Base-by-base conservation (phyloP, 2,888 invertebrate genomes). In the Eucera pruinosa region DNA sequence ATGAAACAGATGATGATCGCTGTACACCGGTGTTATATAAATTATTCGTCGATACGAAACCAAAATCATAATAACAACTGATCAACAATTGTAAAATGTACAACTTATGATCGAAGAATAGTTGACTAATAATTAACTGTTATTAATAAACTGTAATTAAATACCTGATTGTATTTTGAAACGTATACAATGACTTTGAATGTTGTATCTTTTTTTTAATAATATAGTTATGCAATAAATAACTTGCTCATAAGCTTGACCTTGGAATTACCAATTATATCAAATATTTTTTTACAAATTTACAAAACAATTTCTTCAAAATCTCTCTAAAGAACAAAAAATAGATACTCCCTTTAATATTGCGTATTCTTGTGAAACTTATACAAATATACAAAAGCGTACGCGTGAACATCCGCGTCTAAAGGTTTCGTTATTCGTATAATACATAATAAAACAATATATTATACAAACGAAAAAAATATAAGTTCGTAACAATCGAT, bases 211-310 rank as follows among this genome's bases (percentile, higher is more conserved):
- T 13, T 20, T 54, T 45, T 36, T 36, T 61, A 33, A 25, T 67
- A 60, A 66, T 60, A 54, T 55, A 41, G 33, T 48, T 55, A 72
- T 60, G 48, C 55, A 73, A 82, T 71, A 82, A 67, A 78, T 77
- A 76, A 82, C 20, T 39, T 69, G 73, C 69, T 80, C 20, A 7
- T 50, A 75, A 76, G 47, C 69, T 82, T 79, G 81, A 77, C 65
- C 79, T 83, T 82, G 76, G 69, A 70, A 66, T 47, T 36, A 66
- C 52, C 47, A 39, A 25, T 50, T 48, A 36, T 23, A 18, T 48
- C 2, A 23, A 33, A n/a, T 6, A 11, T 27, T 15, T 15, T 27
- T 27, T 13, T 27, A 20, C 20, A 30, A 39, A 48, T 67, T 27
- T 48, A 43, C 20, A 52, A 64, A 52, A 36, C 15, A 11, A 15